Conservation (phyloP, 1,140 invertebrate species). For the Arctopsyche grandis region DNA sequence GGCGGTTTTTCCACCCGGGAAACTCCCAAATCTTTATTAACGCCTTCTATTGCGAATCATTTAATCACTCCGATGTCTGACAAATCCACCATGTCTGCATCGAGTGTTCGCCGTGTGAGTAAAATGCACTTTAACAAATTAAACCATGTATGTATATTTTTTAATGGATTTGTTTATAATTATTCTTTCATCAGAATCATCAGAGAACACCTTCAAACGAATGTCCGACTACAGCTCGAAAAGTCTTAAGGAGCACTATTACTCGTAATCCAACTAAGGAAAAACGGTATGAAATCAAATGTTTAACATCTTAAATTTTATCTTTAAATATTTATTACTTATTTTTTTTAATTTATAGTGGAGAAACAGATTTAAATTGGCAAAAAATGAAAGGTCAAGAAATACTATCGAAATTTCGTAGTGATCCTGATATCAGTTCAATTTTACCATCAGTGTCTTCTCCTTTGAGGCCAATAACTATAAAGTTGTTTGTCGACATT, state of each 20-base stretch:
- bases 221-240: conserved; percentile 29
- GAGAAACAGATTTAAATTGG: neutral
- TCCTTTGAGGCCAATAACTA: conserved; percentile 48
- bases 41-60: too few relatives aligned
- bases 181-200: conserved; percentile 18
- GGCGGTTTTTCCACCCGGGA: too few relatives aligned
- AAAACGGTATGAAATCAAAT: conserved; percentile 36
- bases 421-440: neutral
- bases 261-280: conserved; percentile 38
- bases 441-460: conserved; percentile 18
- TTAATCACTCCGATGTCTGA: too few relatives aligned
- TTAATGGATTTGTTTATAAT: neutral
- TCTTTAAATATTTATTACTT: neutral
- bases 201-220: conserved; percentile 48
- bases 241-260: conserved; percentile 20
- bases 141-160: too few relatives aligned
- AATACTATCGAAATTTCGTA: conserved; percentile 30
- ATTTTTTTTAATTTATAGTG: neutral
- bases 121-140: too few relatives aligned
- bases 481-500: conserved; percentile 47
- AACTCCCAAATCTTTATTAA: too few relatives aligned
- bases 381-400: neutral
- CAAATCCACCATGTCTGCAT: too few relatives aligned
- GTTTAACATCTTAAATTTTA: neutral
- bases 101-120: too few relatives aligned